Evolutionary conservation across 2,888 invertebrate species (phyloP), one percentile per base, ranked within the genome.

Genomic region (Drosophila multiciliata): DNA sequence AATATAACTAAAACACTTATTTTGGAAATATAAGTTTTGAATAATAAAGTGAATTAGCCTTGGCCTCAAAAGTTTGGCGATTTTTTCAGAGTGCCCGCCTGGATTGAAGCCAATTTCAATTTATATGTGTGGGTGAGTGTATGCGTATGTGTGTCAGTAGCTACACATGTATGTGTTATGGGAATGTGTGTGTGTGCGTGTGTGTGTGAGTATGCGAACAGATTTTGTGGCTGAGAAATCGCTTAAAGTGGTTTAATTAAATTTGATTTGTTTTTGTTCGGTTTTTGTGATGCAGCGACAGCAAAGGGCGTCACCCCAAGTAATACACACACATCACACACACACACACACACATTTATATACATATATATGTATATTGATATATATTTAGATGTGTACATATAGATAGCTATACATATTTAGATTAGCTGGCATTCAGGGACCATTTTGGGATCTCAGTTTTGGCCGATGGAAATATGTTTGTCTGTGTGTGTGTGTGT

Each of bases 181-280:
- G 11, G 20, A 15, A 9, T 17, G 9, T 55, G 20, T 36, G 9
- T 35, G 42, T 9, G 26, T 65, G 42, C 57, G 20, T 20, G 45
- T 15, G 15, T 45, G 45, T 23, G 23, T 45, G 23, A 62, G 58
- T 63, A 57, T 67, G 49, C 45, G 33, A 78, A 33, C 64, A 49
- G 71, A 66, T 75, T 78, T 75, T 64, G 78, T 67, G 70, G 75
- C 64, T 63, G 45, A 45, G 45, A 60, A 78, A 79, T 67, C 73
- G 75, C 66, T 80, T 79, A 78, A 82, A 80, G 77, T 82, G 83
- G 69, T 82, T 85, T 82, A 82, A 82, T 82, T 82, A 85, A 85
- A 80, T 77, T 82, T 80, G 77, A 85, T 85, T 82, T 65, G 65
- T 50, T 82, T 67, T 73, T 69, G 64, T 77, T 54, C 63, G 23